These are phyloP conservation scores for Kradibia gibbosae DNA, from an alignment of 1,140 invertebrate genomes.

Conservation along the genomic window DNA sequence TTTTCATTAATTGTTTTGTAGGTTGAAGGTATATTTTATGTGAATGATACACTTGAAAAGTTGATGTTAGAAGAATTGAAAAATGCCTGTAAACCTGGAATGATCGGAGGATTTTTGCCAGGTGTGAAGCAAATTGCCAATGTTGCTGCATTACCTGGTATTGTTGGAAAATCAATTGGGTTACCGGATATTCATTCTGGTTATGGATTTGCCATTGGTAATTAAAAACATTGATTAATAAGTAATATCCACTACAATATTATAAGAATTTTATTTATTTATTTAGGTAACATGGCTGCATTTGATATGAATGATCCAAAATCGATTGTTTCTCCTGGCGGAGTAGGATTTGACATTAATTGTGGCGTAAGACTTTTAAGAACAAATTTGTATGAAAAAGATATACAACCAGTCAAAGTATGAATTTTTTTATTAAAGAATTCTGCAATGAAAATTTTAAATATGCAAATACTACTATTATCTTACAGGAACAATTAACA, in stretches of 20 bases:
- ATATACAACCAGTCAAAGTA: slow-evolving; percentile 94
- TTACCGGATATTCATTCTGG: slow-evolving; percentile 99
- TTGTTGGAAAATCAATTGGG: slow-evolving; percentile 92
- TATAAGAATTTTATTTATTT: slow-evolving; percentile 8
- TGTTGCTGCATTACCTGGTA: slow-evolving; percentile 98
- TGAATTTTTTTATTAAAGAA: slow-evolving; percentile 14
- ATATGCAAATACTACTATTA: slow-evolving; percentile 23
- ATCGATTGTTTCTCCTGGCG: slow-evolving; percentile 97
- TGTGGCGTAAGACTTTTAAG: slow-evolving; percentile 96
- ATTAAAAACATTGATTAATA: slow-evolving; percentile 17
- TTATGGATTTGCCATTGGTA: slow-evolving; percentile 98
- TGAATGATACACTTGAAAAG: slow-evolving; percentile 93
- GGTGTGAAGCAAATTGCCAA: slow-evolving; percentile 99
- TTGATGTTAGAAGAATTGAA: slow-evolving; percentile 98
- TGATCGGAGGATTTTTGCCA: slow-evolving; percentile 96
- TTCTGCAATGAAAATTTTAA: neutral
- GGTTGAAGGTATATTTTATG: slow-evolving; percentile 99
- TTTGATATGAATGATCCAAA: slow-evolving; percentile 96
- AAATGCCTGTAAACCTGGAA: slow-evolving; percentile 90
- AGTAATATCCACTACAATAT: neutral
- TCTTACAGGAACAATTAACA: slow-evolving; percentile 89
- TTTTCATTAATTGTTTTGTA: slow-evolving; percentile 59
- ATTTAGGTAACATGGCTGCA: slow-evolving; percentile 97
- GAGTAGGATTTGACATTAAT: slow-evolving; percentile 99
- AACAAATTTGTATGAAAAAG: slow-evolving; percentile 96